Evolutionary conservation across 2,888 invertebrate genomes (phyloP), one percentile per base, ranked within the genome.

Genomic region (Trypoxylon attenuatum): DNA sequence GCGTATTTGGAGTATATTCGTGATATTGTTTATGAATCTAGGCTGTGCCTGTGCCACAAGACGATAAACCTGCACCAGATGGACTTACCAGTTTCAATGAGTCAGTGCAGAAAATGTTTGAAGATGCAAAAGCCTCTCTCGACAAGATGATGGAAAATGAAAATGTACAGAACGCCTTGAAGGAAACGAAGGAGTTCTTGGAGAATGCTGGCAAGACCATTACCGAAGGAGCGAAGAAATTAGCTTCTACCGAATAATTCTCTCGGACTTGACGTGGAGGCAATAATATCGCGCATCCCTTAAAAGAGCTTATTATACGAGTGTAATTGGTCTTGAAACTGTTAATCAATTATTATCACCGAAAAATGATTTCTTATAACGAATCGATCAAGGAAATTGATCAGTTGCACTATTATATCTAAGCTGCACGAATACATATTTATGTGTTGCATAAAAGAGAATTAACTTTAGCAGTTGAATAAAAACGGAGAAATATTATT

Each of bases 151-250:
- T 64, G 10, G 46, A 76, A 15, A 73, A 82, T 46, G 77, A 77
- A 0, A 66, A 68, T 2, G 1, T 82, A 5, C 73, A 73, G 18
- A 58, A 75, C 0, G 45, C 79, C 13, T 10, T 78, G 0, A 65
- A 76, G 10, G 71, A 76, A 22, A 69, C 76, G 5, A 70, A 75
- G 41, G 55, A 69, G 0, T 53, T 73, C 0, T 23, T 82, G 13
- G 52, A 79, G 2, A 71, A 75, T 5, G 66, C 77, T 23, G 73
- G 74, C 2, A 70, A 76, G 5, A 65, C 67, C 13, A 55, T 82
- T 10, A 67, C 61, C 15, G 65, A 73, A 16, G 69, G 77, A 50
- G 68, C 73, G 0, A 63, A 75, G 8, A 78, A 83, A 42, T 4
- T 33, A n/a, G n/a, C n/a, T 13, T 29, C 29, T 33, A n/a, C n/a